Evolutionary conservation across 2,113 vertebrate genomes (phyloP), one percentile per base, ranked within the genome.

Genomic region (Climacteris rufus): DNA sequence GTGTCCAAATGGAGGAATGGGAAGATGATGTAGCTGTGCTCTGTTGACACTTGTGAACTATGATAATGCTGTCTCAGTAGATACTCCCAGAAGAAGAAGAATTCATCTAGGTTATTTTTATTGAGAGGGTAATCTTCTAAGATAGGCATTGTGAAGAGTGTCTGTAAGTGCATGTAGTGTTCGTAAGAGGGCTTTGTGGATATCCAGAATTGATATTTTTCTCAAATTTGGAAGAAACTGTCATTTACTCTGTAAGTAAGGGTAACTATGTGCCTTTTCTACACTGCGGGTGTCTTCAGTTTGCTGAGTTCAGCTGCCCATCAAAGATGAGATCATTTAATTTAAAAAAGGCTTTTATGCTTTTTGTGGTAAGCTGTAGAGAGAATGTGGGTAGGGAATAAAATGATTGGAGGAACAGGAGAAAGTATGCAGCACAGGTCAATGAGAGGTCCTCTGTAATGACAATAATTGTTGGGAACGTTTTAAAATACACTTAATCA

Each of bases 401-500:
- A 81, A 89, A 37, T 65, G 25, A 50, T 47, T 69, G 61, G 33
- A 82, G 59, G 53, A 89, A 69, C 33, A 37, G 61, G 33, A 50
- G 42, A 66, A 76, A 70, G 31, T 70, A 66, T 86, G 45, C n/a
- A 66, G 53, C 28, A n/a, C 17, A 63, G 42, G 65, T 90, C 83
- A 91, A 6, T 75, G 44, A 87, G 89, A 68, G 24, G 42, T 86
- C 22, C 22, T 78, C 54, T 4, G 3, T 93, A 61, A 91, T 72
- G 71, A 39, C 52, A 74, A 6, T 83, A 90, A 80, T 91, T 88
- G 30, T 70, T 94, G 39, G 33, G 54, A 95, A 80, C 30, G 3
- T 66, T 94, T 87, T 54, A 95, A 94, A 96, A 91, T 86, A 57
- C 19, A 45, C 44, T 90, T 85, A 42, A 88, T 93, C 84, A 72